phyloP scores from a whole-genome alignment of 2,888 invertebrate genomes.

The Tetragnatha montana region DNA sequence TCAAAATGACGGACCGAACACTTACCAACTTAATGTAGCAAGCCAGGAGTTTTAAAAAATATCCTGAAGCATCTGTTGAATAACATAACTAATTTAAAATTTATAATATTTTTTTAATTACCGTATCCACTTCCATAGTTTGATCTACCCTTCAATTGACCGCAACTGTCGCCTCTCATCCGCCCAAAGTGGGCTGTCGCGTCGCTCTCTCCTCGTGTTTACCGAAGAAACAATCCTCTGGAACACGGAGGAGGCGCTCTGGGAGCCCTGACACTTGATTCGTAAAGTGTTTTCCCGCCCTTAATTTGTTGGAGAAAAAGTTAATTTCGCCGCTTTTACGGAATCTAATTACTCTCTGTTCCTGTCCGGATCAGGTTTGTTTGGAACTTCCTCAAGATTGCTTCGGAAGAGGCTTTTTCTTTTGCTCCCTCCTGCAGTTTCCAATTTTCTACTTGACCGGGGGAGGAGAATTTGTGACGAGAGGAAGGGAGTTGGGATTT shows the following conservation, averaged over 20 bases:
- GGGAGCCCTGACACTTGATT: constrained; percentile 56
- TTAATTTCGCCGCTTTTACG: constrained; percentile 43
- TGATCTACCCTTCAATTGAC: too few relatives aligned
- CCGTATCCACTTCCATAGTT: too few relatives aligned
- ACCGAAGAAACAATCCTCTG: constrained; percentile 34
- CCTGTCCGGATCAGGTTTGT: not conserved
- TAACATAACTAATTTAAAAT: too few relatives aligned
- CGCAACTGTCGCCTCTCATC: too few relatives aligned
- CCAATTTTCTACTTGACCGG: not conserved
- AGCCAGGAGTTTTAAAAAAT: too few relatives aligned
- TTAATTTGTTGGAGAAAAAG: constrained; percentile 63
- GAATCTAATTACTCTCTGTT: constrained; percentile 58
- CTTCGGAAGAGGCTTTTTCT: too few relatives aligned
- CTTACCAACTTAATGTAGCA: too few relatives aligned
- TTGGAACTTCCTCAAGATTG: not conserved
- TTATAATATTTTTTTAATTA: too few relatives aligned
- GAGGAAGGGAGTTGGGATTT: not conserved
- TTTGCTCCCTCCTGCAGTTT: not conserved
- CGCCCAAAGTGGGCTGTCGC: not conserved
- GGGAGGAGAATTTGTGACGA: not conserved
- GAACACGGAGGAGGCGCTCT: not conserved
- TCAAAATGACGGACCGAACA: too few relatives aligned
- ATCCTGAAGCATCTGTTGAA: too few relatives aligned
- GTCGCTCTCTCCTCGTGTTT: constrained; percentile 19
- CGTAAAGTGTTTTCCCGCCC: constrained; percentile 43